A percentile compares a stretch with the other conserved stretches of the same genome.
phyloP scores from a whole-genome alignment of 2,113 vertebrate genomes.

The Corythaixoides concolor region DNA sequence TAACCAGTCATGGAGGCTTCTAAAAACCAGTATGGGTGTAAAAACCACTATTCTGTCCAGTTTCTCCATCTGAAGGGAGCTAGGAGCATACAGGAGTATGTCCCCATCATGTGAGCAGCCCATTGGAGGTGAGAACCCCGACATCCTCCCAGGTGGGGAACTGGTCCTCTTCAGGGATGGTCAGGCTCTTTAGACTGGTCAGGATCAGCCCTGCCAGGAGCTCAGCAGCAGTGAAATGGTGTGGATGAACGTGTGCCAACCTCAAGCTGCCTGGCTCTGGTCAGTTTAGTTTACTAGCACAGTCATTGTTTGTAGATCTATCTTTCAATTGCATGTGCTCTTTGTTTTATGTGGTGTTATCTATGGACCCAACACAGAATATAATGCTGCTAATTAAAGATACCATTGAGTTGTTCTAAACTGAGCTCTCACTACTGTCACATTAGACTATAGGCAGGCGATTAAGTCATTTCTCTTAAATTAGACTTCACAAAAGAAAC shows the following conservation, averaged over 20 bases:
- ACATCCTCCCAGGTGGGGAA: not conserved
- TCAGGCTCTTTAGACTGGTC: not conserved
- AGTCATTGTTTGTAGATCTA: not conserved
- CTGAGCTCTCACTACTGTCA: not conserved
- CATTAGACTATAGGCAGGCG: not conserved
- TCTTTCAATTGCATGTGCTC: not conserved
- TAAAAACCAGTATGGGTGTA: not conserved
- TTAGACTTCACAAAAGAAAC: constrained; percentile 26
- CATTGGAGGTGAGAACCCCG: not conserved
- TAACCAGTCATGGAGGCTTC: not conserved
- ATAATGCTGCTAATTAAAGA: not conserved
- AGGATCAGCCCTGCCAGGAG: not conserved
- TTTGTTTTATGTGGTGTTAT: constrained; percentile 17
- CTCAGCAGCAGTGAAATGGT: not conserved
- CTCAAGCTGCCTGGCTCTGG: not conserved
- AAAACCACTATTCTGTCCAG: not conserved
- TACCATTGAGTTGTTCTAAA: not conserved
- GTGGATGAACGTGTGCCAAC: not conserved
- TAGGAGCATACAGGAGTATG: not conserved
- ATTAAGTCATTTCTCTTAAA: constrained; percentile 36
- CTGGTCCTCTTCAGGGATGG: not conserved
- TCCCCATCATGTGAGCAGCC: not conserved
- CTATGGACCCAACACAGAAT: not conserved
- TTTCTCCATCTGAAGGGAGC: not conserved
- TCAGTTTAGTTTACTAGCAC: not conserved